Evolutionary conservation across 1,140 invertebrate species (phyloP).

Genomic region (Octopus sinensis): DNA sequence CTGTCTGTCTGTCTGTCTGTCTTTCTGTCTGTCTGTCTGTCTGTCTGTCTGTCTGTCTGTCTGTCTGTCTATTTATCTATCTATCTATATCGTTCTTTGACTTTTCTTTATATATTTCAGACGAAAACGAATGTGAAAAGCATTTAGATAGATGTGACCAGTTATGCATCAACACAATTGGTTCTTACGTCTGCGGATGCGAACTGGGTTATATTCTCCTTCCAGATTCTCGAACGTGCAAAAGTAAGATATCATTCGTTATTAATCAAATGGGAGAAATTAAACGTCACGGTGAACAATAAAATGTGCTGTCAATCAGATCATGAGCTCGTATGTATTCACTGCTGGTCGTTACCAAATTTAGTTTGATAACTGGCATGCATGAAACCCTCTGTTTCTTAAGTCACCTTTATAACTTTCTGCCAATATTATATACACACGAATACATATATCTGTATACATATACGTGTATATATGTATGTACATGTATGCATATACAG

Average conservation of each 20-base stretch:
- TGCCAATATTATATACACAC: no score
- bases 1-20: background rate
- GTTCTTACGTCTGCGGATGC: conserved; percentile 90
- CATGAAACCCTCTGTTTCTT: no score
- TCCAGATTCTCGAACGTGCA: conserved; percentile 41
- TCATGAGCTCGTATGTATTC: no score
- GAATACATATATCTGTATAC: no score
- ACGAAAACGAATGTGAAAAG: conserved; percentile 82
- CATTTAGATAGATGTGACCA: conserved; percentile 82
- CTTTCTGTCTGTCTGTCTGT: background rate
- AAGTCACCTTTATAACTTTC: no score
- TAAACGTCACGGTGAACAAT: no score
- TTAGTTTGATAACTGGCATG: no score
- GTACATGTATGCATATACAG: no score
- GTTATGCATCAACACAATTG: conserved; percentile 88
- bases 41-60: background rate
- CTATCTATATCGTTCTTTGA: background rate
- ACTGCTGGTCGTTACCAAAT: no score
- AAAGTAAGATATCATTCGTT: background rate
- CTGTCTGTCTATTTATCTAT: background rate
- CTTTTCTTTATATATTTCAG: conserved; percentile 59
- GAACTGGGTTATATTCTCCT: conserved; percentile 82
- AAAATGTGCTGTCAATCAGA: no score
- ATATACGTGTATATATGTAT: no score
- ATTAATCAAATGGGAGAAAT: no score